phyloP scores from a whole-genome alignment of 2,797 vertebrate genomes.

The Poeciliopsis turneri region DNA sequence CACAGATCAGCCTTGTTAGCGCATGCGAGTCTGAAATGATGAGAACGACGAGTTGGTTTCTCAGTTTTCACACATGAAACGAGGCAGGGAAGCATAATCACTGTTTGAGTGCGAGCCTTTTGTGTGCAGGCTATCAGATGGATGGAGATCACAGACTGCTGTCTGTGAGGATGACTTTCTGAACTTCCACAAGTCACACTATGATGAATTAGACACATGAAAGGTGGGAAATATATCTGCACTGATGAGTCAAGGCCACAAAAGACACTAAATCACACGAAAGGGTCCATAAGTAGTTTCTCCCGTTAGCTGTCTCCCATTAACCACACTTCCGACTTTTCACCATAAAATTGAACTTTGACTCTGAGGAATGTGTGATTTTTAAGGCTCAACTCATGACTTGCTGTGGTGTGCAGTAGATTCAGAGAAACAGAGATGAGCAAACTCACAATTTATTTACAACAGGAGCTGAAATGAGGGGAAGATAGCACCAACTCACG shows the following conservation, averaged over 20 bases:
- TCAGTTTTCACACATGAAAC: constrained; percentile 67
- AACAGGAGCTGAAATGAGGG: background rate
- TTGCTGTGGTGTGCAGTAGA: background rate
- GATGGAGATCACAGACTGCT: constrained; percentile 35
- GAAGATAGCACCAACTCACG: background rate
- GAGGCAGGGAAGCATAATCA: constrained; percentile 34
- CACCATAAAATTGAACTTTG: constrained; percentile 56
- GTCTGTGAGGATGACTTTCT: constrained; percentile 47
- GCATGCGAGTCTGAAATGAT: constrained; percentile 11
- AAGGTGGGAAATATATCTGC: constrained; percentile 39
- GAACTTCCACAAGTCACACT: constrained; percentile 42
- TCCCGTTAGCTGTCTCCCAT: constrained; percentile 29
- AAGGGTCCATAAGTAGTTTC: constrained; percentile 20
- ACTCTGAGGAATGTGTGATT: constrained; percentile 44
- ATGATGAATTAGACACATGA: background rate
- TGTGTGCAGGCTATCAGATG: constrained; percentile 47
- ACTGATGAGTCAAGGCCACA: constrained; percentile 16
- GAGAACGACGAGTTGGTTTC: constrained; percentile 41
- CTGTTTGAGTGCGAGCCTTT: constrained; percentile 13
- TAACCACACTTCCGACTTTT: constrained; percentile 45
- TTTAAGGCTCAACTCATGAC: constrained; percentile 13
- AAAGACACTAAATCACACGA: constrained; percentile 49
- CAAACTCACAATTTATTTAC: background rate
- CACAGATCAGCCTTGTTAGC: constrained; percentile 16
- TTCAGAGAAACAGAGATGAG: background rate